Conservation (phyloP, 2,797 vertebrate species). For the Myripristis jacobus region DNA sequence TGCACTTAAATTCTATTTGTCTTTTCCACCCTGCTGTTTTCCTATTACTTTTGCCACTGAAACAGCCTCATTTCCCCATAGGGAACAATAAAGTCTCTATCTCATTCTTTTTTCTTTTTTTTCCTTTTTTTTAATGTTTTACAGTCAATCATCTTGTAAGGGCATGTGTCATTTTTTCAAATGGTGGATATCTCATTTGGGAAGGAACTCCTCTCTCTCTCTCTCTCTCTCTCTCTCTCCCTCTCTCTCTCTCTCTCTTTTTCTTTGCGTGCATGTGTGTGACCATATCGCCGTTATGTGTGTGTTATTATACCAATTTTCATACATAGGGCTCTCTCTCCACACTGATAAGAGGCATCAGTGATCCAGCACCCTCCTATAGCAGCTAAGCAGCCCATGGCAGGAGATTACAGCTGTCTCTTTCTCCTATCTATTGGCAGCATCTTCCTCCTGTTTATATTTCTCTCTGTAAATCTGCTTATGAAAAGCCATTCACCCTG, state of each 20-base stretch:
- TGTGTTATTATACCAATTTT: constrained; percentile 36
- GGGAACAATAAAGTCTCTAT: no score
- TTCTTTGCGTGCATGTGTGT: constrained; percentile 16
- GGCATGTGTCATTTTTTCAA: no score
- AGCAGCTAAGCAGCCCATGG: constrained; percentile 64
- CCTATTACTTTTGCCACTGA: no score
- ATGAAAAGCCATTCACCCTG: constrained; percentile 57
- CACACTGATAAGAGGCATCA: constrained; percentile 58
- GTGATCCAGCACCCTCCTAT: constrained; percentile 50
- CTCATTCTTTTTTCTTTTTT: no score
- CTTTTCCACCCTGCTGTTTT: no score
- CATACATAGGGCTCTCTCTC: constrained; percentile 24
- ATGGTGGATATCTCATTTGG: constrained; percentile 12
- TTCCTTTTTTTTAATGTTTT: no score
- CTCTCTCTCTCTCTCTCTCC: no score
- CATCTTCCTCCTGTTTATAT: constrained; percentile 69
- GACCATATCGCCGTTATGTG: constrained; percentile 33
- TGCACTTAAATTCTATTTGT: no score
- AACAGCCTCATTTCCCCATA: no score
- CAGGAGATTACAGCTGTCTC: constrained; percentile 76
- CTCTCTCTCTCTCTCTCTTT: no score
- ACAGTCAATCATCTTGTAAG: no score
- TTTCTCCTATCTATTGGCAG: constrained; percentile 73
- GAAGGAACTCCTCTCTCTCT: constrained; percentile 19
- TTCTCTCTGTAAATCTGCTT: constrained; percentile 67